Evolutionary conservation across 2,888 invertebrate genomes (phyloP).

Genomic region (Tetanocera ferruginea): DNA sequence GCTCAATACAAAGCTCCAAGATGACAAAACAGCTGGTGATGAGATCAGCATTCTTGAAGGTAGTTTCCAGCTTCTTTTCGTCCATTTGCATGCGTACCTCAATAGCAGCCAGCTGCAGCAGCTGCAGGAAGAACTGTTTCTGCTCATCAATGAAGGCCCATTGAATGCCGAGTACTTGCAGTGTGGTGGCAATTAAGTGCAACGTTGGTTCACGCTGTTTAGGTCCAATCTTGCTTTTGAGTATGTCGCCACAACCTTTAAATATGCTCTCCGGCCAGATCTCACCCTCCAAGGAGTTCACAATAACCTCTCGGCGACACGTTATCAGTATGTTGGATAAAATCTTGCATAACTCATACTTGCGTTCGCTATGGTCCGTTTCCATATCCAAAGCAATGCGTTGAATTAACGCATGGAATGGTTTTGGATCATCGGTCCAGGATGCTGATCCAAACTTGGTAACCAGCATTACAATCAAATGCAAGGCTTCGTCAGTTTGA

Average conservation of each 20-base stretch:
- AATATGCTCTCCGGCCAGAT: constrained; percentile 87
- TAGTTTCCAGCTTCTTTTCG: constrained; percentile 85
- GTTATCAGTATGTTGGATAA: constrained; percentile 81
- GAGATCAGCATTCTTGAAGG: constrained; percentile 81
- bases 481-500: constrained; percentile 89
- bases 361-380: constrained; percentile 88
- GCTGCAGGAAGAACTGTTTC: constrained; percentile 83
- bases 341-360: constrained; percentile 89
- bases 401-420: constrained; percentile 85
- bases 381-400: constrained; percentile 90
- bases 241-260: constrained; percentile 85
- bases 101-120: constrained; percentile 89
- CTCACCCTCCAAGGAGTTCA: constrained; percentile 77
- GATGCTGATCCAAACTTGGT: constrained; percentile 79
- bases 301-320: constrained; percentile 78
- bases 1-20: constrained; percentile 83
- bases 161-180: constrained; percentile 86
- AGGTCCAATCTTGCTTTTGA: constrained; percentile 88
- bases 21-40: constrained; percentile 87
- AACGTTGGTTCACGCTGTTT: constrained; percentile 91
- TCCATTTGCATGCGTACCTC: constrained; percentile 96
- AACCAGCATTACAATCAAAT: constrained; percentile 82
- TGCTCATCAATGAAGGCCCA: constrained; percentile 88
- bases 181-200: constrained; percentile 83
- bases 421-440: constrained; percentile 84